Base-by-base conservation (phyloP, 2,797 vertebrate species). In the Microcaecilia unicolor region DNA sequence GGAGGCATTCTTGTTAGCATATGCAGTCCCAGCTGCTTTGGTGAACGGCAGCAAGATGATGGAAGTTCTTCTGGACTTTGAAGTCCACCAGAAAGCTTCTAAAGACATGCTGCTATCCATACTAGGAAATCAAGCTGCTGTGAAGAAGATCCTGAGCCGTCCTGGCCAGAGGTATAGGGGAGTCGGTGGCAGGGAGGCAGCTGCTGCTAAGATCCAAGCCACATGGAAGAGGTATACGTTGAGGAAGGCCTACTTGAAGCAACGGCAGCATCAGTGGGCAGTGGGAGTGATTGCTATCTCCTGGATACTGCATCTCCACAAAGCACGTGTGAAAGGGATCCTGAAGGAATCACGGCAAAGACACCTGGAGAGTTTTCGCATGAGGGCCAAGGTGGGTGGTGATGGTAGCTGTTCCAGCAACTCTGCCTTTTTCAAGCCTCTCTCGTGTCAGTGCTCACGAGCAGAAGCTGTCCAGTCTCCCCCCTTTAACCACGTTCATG, bases 361-460 rank as follows among this genome's bases (percentile, higher is more conserved):
- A 57, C 89, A 96, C 61, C 80, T 94, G 76, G 80, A 92, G 72
- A 94, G 86, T 63, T 86, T 82, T 48, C 75, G 53, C 61, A 69
- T 61, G 43, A 83, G 90, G 79, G 84, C 84, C 49, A 80, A 93
- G 92, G 92, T 97, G 72, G 58, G 57, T 46, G 6, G 20, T 30
- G 54, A n/a, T n/a, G 44, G 41, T 74, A 76, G 78, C 72, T 77
- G 76, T 52, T 52, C 8, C 13, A 10, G 42, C 61, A 56, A 54
- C 18, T 7, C 56, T 57, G 27, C 50, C 57, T 70, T 12, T n/a
- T 61, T 55, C 54, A 46, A 65, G 58, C 58, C 66, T 51, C 63
- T 49, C 56, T 18, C 63, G 70, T 64, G 68, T 63, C 58, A 64
- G 31, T 31, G 24, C 34, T 18, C 15, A 22, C 56, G 18, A 25